A percentile compares a stretch with the other conserved stretches of the same genome.
phyloP scores from a whole-genome alignment of 2,113 vertebrate genomes.

The Xyliphius kryptos region DNA sequence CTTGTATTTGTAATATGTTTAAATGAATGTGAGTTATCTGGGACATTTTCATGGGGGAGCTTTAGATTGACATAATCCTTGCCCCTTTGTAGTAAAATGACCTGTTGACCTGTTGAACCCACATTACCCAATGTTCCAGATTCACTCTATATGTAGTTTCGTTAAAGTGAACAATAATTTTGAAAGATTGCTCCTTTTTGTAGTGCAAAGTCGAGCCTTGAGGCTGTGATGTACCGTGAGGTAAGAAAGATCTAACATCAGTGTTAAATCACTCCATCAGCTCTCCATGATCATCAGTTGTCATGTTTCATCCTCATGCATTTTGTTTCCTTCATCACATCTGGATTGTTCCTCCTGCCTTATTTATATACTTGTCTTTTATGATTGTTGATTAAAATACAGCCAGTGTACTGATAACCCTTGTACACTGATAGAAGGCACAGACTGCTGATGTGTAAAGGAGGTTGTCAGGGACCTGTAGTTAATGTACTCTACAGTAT shows the following conservation, averaged over 20 bases:
- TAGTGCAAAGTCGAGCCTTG: conserved; percentile 73
- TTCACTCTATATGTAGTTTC: background rate
- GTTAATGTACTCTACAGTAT: background rate
- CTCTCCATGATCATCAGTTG: conserved; percentile 1
- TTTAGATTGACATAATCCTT: too few species aligned
- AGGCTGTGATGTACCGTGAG: conserved; percentile 76
- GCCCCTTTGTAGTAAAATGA: too few species aligned
- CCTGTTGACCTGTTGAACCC: too few species aligned
- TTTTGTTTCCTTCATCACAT: conserved; percentile 1
- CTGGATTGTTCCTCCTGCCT: background rate
- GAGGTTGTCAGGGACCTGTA: background rate
- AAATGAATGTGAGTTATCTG: too few species aligned
- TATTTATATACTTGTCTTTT: too few species aligned
- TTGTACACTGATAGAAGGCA: too few species aligned
- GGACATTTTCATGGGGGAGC: too few species aligned
- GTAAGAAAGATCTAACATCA: conserved; percentile 54
- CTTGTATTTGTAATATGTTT: background rate
- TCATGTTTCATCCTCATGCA: background rate
- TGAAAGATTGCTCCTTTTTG: conserved; percentile 14
- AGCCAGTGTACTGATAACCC: too few species aligned
- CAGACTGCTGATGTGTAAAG: too few species aligned
- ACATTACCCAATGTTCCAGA: too few species aligned
- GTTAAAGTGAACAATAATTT: background rate
- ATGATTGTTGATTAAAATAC: too few species aligned
- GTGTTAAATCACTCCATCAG: too few species aligned